Evolutionary conservation across 2,113 vertebrate species (phyloP).

Genomic region (Ophiodon elongatus): DNA sequence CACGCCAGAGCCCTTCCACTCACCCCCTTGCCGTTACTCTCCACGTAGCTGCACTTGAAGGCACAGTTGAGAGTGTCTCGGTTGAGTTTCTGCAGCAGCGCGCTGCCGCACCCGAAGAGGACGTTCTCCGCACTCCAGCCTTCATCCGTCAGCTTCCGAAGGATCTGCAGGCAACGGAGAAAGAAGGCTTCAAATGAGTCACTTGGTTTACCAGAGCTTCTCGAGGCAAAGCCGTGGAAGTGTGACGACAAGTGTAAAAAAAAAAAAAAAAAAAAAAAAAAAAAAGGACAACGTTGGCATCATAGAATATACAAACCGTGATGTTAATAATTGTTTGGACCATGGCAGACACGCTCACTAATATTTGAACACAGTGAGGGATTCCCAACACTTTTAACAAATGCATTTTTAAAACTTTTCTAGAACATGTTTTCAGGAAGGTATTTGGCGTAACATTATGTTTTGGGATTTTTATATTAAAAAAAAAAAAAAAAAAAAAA

Average conservation of each 20-base stretch:
- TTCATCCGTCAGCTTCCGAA: constrained; percentile 80
- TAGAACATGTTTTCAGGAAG: neutral
- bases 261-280: no score
- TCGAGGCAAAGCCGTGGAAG: neutral
- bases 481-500: no score
- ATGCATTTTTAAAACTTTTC: neutral
- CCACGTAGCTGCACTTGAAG: constrained; percentile 87
- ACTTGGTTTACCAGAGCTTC: neutral
- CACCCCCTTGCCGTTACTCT: constrained; percentile 83
- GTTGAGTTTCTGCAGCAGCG: constrained; percentile 85
- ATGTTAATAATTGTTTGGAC: neutral
- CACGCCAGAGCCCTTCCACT: neutral
- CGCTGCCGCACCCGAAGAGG: constrained; percentile 83
- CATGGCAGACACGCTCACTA: neutral
- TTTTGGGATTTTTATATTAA: no score
- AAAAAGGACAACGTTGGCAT: neutral
- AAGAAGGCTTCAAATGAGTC: neutral
- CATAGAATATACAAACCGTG: neutral
- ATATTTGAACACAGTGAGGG: neutral
- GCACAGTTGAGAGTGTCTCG: constrained; percentile 84
- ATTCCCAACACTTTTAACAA: neutral
- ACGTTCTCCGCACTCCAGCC: constrained; percentile 86
- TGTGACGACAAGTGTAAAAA: neutral
- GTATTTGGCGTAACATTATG: no score
- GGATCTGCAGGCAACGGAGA: constrained; percentile 71